Evolutionary conservation across 92 coral and sea anemone species (phyloP), one percentile per base, ranked within the genome.

Genomic region (Phenganax stokvisi): DNA sequence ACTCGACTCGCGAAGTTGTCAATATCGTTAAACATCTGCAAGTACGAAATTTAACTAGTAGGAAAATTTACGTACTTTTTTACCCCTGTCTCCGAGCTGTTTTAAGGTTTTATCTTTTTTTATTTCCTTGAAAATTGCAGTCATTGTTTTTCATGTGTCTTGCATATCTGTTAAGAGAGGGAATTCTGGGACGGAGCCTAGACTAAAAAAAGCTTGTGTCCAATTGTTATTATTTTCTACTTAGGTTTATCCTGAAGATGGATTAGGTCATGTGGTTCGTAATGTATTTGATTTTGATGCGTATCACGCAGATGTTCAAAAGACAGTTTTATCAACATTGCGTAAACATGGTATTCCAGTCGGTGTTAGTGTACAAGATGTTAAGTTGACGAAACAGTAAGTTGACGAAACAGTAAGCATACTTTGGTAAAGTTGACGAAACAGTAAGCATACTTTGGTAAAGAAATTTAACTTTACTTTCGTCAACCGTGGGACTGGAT

Each of bases 341-440:
- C 98, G 89, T 81, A 94, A 94, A 72, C 96, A 94, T 76, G 98
- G 98, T 44, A 94, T 94, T 68, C 98, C 98, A 58, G 92, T 92
- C 84, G 98, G 98, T 10, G 92, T 93, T 20, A 84, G 97, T 0
- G 11, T 89, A 57, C 77, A 85, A 66, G 92, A 84, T 68, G 82
- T 94, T 72, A 88, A 92, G 82, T 86, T 94, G 15, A 84, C 92
- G 6, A 94, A 89, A 90, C 94, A 94, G 98, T 94, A 94, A 94
- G 97, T n/a, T n/a, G n/a, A n/a, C 92, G 5, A 94, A 37, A 37
- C 47, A 37, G 47, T 37, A 37, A 37, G 47, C 47, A 37, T 37
- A 37, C 47, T 37, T 37, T 37, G 47, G 47, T 37, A 37, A 37
- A 37, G 47, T 86, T 94, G 15, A 84, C 92, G 6, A 94, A 37